Evolutionary conservation across 2,888 invertebrate genomes (phyloP), one percentile per base, ranked within the genome.

Genomic region (Tinea pellionella): DNA sequence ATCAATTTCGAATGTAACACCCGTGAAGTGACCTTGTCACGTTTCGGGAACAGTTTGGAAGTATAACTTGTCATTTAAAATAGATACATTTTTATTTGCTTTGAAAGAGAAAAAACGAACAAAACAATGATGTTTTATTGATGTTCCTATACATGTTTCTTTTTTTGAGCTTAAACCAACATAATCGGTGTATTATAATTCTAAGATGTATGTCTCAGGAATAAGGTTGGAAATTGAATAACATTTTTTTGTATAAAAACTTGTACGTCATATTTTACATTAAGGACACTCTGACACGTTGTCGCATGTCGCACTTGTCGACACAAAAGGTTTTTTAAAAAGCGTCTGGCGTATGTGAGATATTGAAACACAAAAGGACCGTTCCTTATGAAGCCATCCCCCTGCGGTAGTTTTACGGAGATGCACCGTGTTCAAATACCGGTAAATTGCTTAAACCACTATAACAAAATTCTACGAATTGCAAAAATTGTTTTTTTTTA

Each of bases 281-380:
- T 37, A 37, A 37, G 37, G 37, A 37, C 37, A 47, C 47, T 47
- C 47, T 16, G 47, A 47, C 53, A 53, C 19, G 53, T 53, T 53
- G 53, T 53, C 53, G 53, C 18, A 18, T 53, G 53, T 53, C 53
- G 53, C 53, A 57, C 57, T 57, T 57, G 53, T 55, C 19, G 32
- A 62, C 66, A 77, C 78, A 78, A 84, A 84, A 79, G 80, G 67
- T 73, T 57, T 80, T 82, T 82, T 73, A 74, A 80, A 77, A 78
- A 77, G 76, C 77, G 82, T 82, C 83, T 83, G 75, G 77, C 69
- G 69, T 70, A 75, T 72, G 77, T 75, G 80, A 77, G 78, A 53
- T 53, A 30, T 32, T 18, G 32, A 32, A 19, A 55, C 74, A 68
- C 72, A 71, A 78, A 78, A 78, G 74, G 66, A 65, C 59, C 63